Percentiles rank a stretch among this genome's conserved stretches.
Conservation (phyloP, 2,113 vertebrate species). For the Ceuthmochares aereus region DNA sequence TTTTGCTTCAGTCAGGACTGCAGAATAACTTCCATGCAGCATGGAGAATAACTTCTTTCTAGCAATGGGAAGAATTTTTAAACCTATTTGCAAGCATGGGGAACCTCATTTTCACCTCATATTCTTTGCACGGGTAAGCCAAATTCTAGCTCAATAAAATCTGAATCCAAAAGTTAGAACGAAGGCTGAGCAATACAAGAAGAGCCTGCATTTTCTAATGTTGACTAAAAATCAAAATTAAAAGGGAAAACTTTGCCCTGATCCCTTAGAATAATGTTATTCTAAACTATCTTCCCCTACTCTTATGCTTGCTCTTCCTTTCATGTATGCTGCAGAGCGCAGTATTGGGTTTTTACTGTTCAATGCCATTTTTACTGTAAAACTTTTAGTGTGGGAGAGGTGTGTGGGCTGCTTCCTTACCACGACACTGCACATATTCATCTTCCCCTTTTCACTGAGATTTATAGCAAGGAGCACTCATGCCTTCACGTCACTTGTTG, state of each 20-base stretch:
- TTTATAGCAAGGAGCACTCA: neutral
- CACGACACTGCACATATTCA: neutral
- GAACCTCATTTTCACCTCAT: neutral
- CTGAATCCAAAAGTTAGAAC: neutral
- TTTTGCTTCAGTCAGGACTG: neutral
- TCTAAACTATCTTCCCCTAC: neutral
- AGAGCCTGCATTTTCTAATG: neutral
- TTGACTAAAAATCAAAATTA: neutral
- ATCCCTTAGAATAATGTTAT: neutral
- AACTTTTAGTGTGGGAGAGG: neutral
- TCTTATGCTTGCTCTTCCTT: neutral
- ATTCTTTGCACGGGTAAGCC: neutral
- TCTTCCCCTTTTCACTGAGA: neutral
- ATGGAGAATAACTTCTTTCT: neutral
- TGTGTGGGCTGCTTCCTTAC: neutral
- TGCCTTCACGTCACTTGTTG: neutral
- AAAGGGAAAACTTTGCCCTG: neutral
- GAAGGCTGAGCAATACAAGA: neutral
- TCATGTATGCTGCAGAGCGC: neutral
- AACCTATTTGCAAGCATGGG: neutral
- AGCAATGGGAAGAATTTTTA: neutral
- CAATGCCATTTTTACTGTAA: neutral
- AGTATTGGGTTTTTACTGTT: neutral
- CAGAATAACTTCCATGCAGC: neutral
- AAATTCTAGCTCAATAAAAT: neutral